Evolutionary conservation across 2,113 vertebrate species (phyloP).

Genomic region (Tapirus terrestris): DNA sequence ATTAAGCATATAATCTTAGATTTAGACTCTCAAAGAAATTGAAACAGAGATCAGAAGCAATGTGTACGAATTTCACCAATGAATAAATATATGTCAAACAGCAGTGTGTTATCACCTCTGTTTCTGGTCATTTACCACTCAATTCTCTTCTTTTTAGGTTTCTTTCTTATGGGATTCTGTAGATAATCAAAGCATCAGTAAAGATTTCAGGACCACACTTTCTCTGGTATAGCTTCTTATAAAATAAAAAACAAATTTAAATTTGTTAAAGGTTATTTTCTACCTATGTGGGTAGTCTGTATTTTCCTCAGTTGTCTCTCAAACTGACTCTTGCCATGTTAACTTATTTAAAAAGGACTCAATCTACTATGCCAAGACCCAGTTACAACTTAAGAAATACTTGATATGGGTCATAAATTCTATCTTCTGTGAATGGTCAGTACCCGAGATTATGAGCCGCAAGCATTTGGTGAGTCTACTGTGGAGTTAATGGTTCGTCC

Average conservation of each 20-base stretch:
- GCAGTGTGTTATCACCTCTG: neutral
- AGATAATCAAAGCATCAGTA: neutral
- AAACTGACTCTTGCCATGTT: neutral
- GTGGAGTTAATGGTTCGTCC: slow-evolving; percentile 27
- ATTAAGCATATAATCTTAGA: neutral
- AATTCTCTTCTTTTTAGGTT: neutral
- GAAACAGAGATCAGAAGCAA: neutral
- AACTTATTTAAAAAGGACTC: slow-evolving; percentile 14
- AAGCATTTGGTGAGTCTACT: neutral
- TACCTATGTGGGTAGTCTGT: neutral
- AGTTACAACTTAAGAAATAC: slow-evolving; percentile 39
- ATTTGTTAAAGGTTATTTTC: slow-evolving; percentile 30
- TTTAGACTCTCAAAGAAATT: neutral
- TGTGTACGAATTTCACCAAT: neutral
- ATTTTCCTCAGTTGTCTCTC: slow-evolving; percentile 17
- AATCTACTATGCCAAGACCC: neutral
- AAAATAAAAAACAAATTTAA: slow-evolving; percentile 37
- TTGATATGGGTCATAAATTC: slow-evolving; percentile 37
- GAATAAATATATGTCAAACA: neutral
- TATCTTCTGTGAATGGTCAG: neutral
- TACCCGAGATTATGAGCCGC: neutral
- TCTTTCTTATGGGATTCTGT: neutral
- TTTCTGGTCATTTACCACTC: neutral
- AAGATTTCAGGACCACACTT: neutral
- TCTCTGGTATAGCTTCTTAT: neutral